phyloP scores from a whole-genome alignment of 2,113 vertebrate species.

The Genyomyrus donnyi region DNA sequence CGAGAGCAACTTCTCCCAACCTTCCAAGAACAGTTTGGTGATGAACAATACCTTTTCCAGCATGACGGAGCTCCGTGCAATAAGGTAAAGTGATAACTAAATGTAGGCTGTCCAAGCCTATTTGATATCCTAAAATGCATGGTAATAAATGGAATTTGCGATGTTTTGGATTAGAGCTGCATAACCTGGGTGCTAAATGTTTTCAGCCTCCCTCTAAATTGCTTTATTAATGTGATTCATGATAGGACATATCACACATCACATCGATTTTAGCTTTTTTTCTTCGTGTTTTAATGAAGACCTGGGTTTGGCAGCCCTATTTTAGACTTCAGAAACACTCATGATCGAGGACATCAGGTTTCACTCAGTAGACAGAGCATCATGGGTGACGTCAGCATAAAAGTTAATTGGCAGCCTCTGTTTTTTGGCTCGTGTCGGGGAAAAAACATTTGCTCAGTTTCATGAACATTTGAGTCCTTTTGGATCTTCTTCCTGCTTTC shows the following conservation, averaged over 20 bases:
- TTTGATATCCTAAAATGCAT: neutral
- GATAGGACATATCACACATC: neutral
- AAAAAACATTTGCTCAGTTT: constrained; percentile 22
- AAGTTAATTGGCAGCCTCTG: constrained; percentile 8
- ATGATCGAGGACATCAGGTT: neutral
- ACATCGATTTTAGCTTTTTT: neutral
- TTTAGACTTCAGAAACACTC: neutral
- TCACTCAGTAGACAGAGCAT: neutral
- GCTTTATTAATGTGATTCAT: neutral
- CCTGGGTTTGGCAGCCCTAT: neutral
- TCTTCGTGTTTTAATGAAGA: neutral
- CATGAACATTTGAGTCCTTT: constrained; percentile 10
- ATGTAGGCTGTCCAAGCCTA: neutral
- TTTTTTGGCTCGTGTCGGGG: constrained; percentile 18
- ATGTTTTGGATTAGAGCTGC: neutral
- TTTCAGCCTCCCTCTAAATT: neutral
- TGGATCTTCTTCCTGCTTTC: constrained; percentile 2
- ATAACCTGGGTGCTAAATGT: neutral
- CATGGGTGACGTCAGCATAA: neutral
- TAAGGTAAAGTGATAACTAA: neutral
- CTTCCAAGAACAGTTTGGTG: too few relatives aligned
- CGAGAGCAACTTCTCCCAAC: too few relatives aligned
- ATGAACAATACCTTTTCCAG: too few relatives aligned
- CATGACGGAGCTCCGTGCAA: too few relatives aligned
- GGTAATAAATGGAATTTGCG: neutral